Evolutionary conservation across 2,113 vertebrate genomes (phyloP).

Genomic region (Turnix velox): DNA sequence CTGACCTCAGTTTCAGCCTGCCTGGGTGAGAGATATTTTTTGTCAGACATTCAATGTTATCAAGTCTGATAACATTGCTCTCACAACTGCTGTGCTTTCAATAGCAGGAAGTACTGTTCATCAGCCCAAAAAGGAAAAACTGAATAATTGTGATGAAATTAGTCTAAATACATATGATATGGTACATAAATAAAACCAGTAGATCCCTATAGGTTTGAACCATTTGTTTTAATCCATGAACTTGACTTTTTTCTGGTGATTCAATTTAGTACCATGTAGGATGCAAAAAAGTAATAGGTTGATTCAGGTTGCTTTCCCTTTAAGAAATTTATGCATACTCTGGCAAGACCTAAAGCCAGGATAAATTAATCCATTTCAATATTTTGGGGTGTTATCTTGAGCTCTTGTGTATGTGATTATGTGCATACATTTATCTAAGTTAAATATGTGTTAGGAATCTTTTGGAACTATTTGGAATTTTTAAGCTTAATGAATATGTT

Average conservation of each 20-base stretch:
- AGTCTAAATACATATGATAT: neutral
- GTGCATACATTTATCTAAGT: neutral
- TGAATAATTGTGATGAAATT: neutral
- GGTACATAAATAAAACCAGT: neutral
- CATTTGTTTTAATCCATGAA: neutral
- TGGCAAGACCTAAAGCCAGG: neutral
- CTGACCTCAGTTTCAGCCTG: neutral
- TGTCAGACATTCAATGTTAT: neutral
- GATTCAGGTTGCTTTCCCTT: neutral
- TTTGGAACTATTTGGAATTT: neutral
- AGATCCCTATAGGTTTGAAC: neutral
- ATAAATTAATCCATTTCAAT: neutral
- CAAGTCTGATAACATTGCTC: neutral
- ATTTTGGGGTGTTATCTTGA: neutral
- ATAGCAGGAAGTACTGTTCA: neutral
- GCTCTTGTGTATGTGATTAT: neutral
- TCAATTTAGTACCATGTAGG: neutral
- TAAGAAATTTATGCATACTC: neutral
- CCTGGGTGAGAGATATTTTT: neutral
- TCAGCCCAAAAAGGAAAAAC: neutral
- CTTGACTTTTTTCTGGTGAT: neutral
- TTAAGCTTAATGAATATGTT: neutral
- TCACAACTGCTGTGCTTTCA: neutral
- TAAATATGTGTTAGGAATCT: neutral
- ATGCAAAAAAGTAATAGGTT: neutral